A percentile compares a stretch with the other conserved stretches of the same genome.
phyloP scores from a whole-genome alignment of 2,113 vertebrate species.

The Semnornis frantzii region DNA sequence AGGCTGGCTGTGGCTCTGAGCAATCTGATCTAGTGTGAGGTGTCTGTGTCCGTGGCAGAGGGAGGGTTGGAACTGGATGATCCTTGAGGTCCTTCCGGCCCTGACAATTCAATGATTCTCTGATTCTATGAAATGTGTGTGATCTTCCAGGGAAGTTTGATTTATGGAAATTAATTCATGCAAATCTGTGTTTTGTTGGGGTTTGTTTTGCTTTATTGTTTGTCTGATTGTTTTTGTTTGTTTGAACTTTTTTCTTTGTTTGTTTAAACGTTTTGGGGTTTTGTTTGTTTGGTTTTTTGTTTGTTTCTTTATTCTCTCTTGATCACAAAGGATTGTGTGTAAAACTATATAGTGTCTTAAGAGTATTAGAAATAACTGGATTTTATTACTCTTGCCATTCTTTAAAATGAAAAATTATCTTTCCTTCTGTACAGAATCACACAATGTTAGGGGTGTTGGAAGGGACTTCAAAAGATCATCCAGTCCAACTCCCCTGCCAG shows the following conservation, averaged over 20 bases:
- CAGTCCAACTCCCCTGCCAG: too few species aligned
- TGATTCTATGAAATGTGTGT: too few species aligned
- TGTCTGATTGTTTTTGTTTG: background rate
- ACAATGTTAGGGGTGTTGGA: too few species aligned
- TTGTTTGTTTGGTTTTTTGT: background rate
- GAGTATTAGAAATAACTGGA: background rate
- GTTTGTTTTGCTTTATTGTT: too few species aligned
- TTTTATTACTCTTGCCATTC: background rate
- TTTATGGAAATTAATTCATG: background rate
- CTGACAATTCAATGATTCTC: too few species aligned
- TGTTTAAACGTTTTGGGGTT: too few species aligned
- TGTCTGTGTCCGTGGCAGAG: too few species aligned
- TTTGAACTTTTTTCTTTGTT: background rate
- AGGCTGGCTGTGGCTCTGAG: too few species aligned
- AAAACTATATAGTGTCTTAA: background rate
- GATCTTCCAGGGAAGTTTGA: background rate
- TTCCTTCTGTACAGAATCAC: background rate
- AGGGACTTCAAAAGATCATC: too few species aligned
- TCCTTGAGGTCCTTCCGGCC: too few species aligned
- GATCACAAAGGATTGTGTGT: background rate
- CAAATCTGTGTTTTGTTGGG: background rate
- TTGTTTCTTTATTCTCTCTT: background rate
- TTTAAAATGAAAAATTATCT: background rate
- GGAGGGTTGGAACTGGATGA: too few species aligned
- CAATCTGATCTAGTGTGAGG: too few species aligned